These are phyloP conservation scores for Punctoribates punctum DNA, from an alignment of 2,888 invertebrate species.

Conservation along the genomic window DNA sequence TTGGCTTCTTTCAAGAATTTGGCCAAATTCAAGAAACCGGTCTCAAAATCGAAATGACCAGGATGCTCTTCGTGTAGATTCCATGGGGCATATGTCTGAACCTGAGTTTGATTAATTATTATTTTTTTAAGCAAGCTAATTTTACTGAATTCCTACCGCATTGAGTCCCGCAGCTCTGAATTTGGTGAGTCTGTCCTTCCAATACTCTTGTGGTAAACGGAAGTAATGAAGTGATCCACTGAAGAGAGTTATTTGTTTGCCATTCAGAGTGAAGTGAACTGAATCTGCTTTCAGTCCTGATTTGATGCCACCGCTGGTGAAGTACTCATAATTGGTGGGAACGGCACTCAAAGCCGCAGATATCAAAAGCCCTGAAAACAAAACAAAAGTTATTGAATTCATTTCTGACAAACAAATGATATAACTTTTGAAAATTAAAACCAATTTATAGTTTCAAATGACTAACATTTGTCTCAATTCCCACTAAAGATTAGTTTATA, in stretches of 20 bases:
- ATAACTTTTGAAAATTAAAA: too few relatives aligned
- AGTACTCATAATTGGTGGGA: conserved; percentile 55
- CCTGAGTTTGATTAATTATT: too few relatives aligned
- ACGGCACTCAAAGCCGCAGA: background rate
- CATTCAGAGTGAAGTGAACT: conserved; percentile 46
- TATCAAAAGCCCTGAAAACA: background rate
- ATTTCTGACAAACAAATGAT: too few relatives aligned
- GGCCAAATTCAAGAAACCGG: conserved; percentile 51
- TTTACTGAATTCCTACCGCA: conserved; percentile 55
- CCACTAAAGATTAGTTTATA: too few relatives aligned
- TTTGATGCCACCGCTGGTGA: conserved; percentile 53
- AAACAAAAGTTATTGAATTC: too few relatives aligned
- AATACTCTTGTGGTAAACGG: conserved; percentile 57
- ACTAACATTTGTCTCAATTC: too few relatives aligned
- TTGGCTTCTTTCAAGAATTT: conserved; percentile 50
- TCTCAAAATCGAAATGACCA: conserved; percentile 53
- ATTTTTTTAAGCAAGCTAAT: too few relatives aligned
- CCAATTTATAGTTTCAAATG: too few relatives aligned
- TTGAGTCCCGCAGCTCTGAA: conserved; percentile 58
- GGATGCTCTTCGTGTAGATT: conserved; percentile 55
- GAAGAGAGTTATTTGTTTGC: conserved; percentile 51
- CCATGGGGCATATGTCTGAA: conserved; percentile 56
- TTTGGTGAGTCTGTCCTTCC: conserved; percentile 58
- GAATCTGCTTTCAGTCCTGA: conserved; percentile 50
- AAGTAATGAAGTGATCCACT: conserved; percentile 61